Evolutionary conservation across 1,140 invertebrate genomes (phyloP).

Genomic region (Lamellibrachia luymesi): DNA sequence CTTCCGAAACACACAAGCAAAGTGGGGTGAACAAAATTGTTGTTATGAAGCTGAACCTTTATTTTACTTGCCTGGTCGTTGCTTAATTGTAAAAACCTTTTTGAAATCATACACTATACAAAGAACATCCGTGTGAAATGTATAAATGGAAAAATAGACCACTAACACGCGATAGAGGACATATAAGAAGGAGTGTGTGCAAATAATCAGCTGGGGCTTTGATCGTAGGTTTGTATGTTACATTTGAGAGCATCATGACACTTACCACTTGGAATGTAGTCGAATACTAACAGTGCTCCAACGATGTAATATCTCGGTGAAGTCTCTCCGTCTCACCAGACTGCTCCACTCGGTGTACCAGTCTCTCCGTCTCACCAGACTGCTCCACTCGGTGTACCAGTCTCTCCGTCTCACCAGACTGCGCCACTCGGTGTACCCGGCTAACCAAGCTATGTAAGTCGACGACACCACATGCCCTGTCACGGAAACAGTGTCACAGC

Average conservation of each 20-base stretch:
- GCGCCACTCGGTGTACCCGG: not conserved
- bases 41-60: no score
- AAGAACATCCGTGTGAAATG: not conserved
- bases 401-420: not conserved
- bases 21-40: no score
- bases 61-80: no score
- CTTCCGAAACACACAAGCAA: no score
- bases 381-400: not conserved
- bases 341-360: not conserved
- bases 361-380: not conserved
- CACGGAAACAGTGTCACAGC: not conserved
- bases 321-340: not conserved
- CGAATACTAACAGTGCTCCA: not conserved
- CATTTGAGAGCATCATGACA: not conserved
- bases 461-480: not conserved
- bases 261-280: not conserved
- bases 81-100: no score
- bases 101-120: no score
- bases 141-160: not conserved
- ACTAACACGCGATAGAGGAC: no score
- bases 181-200: no score
- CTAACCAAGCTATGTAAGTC: not conserved
- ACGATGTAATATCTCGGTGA: not conserved
- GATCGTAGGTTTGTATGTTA: not conserved
- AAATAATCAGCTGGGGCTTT: not conserved